Percentiles rank a stretch among this genome's conserved stretches.
These are phyloP conservation scores for Alethe diademata DNA, from an alignment of 2,113 vertebrate genomes.

Conservation along the genomic window DNA sequence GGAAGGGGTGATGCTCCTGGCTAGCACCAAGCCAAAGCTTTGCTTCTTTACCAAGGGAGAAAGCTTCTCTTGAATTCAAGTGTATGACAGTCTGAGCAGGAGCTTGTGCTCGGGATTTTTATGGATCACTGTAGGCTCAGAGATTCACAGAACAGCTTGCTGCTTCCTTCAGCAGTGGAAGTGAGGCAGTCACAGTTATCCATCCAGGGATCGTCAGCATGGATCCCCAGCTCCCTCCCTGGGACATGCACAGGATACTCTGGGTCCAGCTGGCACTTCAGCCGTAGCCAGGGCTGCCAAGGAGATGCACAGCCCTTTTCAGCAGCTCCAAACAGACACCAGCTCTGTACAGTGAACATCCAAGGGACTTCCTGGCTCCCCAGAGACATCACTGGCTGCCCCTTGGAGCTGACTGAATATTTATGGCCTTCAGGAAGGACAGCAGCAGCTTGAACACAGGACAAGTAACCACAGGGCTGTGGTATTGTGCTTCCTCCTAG, in stretches of 20 bases:
- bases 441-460: not conserved
- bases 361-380: not conserved
- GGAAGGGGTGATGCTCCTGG: not conserved
- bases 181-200: not conserved
- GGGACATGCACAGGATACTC: not conserved
- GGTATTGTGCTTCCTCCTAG: not conserved
- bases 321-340: not conserved
- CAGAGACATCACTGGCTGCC: not conserved
- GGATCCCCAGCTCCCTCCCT: not conserved
- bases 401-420: not conserved
- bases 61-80: not conserved
- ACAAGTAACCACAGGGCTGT: not conserved
- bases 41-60: not conserved
- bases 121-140: not conserved
- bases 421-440: not conserved
- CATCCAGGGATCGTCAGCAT: not conserved
- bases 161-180: not conserved
- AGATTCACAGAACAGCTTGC: not conserved
- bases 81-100: not conserved
- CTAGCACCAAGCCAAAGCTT: not conserved
- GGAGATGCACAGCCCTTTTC: not conserved
- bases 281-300: not conserved
- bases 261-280: rapidly evolving
- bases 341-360: not conserved
- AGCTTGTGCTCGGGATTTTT: not conserved